Conservation (phyloP, 2,888 invertebrate species). For the Achlya flavicornis region DNA sequence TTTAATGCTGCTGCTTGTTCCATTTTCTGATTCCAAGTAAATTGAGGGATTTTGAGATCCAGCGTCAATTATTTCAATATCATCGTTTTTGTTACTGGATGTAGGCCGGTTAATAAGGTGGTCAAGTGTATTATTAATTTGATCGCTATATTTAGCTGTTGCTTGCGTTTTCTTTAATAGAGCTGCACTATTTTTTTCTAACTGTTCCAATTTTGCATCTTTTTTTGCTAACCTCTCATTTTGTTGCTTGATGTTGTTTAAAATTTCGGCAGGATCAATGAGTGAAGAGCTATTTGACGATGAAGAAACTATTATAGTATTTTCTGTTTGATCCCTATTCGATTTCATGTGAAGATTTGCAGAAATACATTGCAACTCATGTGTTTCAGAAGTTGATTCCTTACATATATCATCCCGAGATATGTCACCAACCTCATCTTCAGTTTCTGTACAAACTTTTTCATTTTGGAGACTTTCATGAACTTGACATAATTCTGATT, state of each 20-base stretch:
- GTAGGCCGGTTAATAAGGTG: conserved; percentile 47
- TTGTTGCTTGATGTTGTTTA: conserved; percentile 48
- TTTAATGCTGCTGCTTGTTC: conserved; percentile 13
- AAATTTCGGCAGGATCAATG: conserved; percentile 50
- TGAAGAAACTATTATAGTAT: no score
- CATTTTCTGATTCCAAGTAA: conserved; percentile 12
- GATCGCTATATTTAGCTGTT: conserved; percentile 39
- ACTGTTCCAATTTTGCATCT: conserved; percentile 48
- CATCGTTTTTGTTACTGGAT: conserved; percentile 23
- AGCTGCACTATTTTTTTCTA: conserved; percentile 45
- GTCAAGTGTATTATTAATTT: conserved; percentile 46
- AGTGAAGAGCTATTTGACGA: conserved; percentile 18
- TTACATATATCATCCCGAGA: conserved; percentile 28
- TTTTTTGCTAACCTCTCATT: conserved; percentile 49
- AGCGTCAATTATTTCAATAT: conserved; percentile 15
- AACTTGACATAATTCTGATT: conserved; percentile 31
- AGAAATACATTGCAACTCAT: not conserved
- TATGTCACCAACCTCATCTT: conserved; percentile 70
- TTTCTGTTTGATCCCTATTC: not conserved
- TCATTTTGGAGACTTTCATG: conserved; percentile 42
- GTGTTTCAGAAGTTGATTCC: conserved; percentile 35
- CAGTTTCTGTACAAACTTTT: conserved; percentile 62
- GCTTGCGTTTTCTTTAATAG: conserved; percentile 44
- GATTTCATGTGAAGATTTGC: not conserved
- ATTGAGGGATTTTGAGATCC: conserved; percentile 4